Conservation (phyloP, 2,797 vertebrate genomes). For the Coluber constrictor region DNA sequence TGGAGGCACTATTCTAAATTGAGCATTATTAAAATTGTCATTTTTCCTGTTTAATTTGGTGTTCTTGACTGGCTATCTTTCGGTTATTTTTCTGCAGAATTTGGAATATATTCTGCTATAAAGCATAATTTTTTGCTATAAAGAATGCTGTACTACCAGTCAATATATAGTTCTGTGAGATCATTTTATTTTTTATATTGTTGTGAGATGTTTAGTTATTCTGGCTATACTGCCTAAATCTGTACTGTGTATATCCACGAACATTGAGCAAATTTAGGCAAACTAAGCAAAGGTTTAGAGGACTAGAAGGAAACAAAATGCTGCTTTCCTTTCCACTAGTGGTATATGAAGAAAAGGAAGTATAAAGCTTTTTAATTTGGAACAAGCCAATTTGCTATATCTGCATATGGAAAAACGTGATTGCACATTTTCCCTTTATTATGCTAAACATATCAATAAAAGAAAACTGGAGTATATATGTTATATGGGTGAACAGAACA, state of each 20-base stretch:
- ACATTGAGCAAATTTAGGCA: background rate
- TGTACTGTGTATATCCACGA: background rate
- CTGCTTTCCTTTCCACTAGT: background rate
- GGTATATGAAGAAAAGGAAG: background rate
- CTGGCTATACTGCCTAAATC: background rate
- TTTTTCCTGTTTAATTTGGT: background rate
- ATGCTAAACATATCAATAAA: background rate
- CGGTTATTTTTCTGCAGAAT: background rate
- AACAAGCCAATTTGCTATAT: background rate
- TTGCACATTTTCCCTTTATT: background rate
- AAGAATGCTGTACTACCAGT: background rate
- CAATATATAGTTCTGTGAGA: background rate
- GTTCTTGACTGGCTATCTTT: background rate
- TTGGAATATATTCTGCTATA: background rate
- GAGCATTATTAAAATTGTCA: background rate
- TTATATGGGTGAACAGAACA: background rate
- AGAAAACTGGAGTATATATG: background rate
- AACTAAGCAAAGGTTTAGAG: background rate
- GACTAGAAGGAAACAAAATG: background rate
- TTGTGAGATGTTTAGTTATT: background rate
- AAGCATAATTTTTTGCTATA: background rate
- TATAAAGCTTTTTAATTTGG: background rate
- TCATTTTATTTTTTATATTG: background rate
- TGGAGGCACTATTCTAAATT: background rate
- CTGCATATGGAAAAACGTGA: background rate